These are phyloP conservation scores for Cheilosia variabilis DNA, from an alignment of 2,888 invertebrate genomes.

Conservation along the genomic window DNA sequence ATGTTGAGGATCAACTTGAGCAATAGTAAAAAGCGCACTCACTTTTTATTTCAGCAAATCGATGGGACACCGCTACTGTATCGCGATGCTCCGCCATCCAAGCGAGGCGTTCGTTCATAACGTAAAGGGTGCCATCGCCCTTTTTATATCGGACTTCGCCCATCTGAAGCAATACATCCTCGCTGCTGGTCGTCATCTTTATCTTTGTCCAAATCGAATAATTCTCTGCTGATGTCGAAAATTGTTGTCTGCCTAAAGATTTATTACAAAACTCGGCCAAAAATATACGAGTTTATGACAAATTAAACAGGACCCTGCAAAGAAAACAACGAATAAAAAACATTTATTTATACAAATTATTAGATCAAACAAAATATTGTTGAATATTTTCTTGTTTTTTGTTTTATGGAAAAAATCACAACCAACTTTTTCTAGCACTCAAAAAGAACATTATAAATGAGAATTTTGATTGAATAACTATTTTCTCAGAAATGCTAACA, in stretches of 20 bases:
- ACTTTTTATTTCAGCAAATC: constrained; percentile 98
- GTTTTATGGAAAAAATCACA: neutral
- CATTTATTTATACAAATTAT: constrained; percentile 17
- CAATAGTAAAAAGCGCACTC: constrained; percentile 81
- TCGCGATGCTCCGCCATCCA: constrained; percentile 98
- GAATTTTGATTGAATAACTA: constrained; percentile 2
- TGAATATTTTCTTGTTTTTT: constrained; percentile 10
- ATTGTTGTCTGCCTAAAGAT: neutral
- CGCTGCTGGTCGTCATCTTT: constrained; percentile 93
- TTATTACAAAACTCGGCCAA: constrained; percentile 13
- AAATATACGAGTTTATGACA: neutral
- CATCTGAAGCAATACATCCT: constrained; percentile 97
- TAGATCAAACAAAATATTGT: constrained; percentile 15
- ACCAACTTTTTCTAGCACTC: neutral
- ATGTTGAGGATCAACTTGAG: no score
- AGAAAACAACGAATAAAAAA: no score
- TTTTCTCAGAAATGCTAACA: neutral
- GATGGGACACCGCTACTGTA: constrained; percentile 95
- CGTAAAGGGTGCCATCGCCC: constrained; percentile 95
- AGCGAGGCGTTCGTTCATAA: constrained; percentile 97
- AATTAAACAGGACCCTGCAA: constrained; percentile 46
- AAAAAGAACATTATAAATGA: constrained; percentile 7
- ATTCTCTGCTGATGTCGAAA: neutral
- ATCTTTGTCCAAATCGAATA: constrained; percentile 1
- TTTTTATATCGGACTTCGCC: constrained; percentile 97